Percentiles rank a stretch among this genome's conserved stretches.
Evolutionary conservation across 2,113 vertebrate genomes (phyloP).

Genomic region (Caretta caretta): DNA sequence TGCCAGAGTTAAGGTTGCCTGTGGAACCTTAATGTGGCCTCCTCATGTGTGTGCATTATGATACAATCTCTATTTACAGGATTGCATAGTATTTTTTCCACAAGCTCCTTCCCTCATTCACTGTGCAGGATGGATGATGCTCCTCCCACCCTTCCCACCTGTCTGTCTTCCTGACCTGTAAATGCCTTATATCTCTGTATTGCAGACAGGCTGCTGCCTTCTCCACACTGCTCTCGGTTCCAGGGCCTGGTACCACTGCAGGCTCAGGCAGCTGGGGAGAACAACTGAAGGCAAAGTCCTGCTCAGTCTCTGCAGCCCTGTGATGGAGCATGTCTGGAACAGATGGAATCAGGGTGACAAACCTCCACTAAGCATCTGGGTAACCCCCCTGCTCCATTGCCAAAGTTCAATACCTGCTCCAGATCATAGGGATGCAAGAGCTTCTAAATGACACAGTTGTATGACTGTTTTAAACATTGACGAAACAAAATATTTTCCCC

Average conservation of each 20-base stretch:
- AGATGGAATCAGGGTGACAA: not conserved
- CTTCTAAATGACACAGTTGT: not conserved
- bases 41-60: not conserved
- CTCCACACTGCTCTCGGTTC: not conserved
- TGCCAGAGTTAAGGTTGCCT: not conserved
- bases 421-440: not conserved
- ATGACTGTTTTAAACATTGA: accelerated
- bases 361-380: not conserved
- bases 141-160: not conserved
- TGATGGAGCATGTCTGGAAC: not conserved
- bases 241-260: not conserved
- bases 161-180: not conserved
- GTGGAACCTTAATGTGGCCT: not conserved
- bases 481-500: not conserved
- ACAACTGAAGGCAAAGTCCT: not conserved
- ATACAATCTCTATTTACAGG: not conserved
- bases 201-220: not conserved
- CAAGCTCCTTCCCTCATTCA: not conserved
- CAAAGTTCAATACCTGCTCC: not conserved
- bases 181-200: not conserved
- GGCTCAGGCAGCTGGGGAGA: not conserved
- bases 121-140: not conserved
- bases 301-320: not conserved
- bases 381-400: not conserved
- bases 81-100: not conserved